Percentiles rank a stretch among this genome's conserved stretches.
Conservation (phyloP, 2,797 vertebrate genomes). For the Okamejei kenojei region DNA sequence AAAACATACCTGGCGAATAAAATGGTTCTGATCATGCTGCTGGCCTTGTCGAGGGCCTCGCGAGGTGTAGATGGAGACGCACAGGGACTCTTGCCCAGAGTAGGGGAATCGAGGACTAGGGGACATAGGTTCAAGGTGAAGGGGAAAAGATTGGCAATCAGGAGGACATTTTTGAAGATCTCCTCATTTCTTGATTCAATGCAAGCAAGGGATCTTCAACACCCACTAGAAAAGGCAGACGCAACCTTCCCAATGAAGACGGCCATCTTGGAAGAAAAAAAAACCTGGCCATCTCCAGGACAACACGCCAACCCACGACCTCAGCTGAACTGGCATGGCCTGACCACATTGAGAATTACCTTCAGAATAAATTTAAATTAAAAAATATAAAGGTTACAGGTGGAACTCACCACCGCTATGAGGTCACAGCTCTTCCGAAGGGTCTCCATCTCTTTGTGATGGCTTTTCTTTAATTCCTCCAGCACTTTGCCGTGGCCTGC, state of each 20-base stretch:
- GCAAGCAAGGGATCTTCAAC: background rate
- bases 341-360: background rate
- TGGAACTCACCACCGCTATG: slow-evolving; percentile 60
- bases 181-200: background rate
- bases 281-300: background rate
- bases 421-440: slow-evolving; percentile 67
- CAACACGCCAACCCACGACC: no score
- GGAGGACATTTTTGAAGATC: no score
- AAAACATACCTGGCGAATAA: no score
- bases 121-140: no score
- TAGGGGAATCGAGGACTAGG: no score
- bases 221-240: background rate
- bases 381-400: background rate
- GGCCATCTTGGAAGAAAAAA: background rate
- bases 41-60: no score
- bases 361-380: background rate
- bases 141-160: no score
- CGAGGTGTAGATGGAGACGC: no score
- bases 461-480: slow-evolving; percentile 63
- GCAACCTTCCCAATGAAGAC: background rate
- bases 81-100: no score
- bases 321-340: background rate
- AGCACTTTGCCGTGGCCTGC: slow-evolving; percentile 65
- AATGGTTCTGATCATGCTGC: no score
- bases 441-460: slow-evolving; percentile 64